A percentile compares a stretch with the other conserved stretches of the same genome.
Evolutionary conservation across 1,140 invertebrate genomes (phyloP).

Genomic region (Spodoptera frugiperda): DNA sequence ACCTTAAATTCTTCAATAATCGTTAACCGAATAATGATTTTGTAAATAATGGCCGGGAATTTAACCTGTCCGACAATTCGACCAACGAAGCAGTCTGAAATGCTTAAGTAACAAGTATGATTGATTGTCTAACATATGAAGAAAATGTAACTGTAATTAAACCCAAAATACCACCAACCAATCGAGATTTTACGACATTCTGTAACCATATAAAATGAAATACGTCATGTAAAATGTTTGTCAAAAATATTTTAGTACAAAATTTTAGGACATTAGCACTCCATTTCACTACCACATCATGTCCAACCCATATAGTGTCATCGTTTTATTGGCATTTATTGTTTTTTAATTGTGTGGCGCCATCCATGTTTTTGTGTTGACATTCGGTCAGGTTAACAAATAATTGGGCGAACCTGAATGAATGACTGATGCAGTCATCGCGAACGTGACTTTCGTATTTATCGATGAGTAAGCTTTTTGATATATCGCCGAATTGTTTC

Average conservation of each 20-base stretch:
- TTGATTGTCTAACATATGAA: no score
- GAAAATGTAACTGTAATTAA: no score
- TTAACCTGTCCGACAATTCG: no score
- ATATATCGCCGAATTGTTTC: neutral
- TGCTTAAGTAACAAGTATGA: no score
- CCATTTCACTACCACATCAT: constrained; percentile 1
- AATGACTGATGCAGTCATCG: constrained; percentile 36
- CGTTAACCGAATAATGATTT: no score
- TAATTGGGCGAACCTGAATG: constrained; percentile 40
- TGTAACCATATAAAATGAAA: no score
- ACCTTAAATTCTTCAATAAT: no score
- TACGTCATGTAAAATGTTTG: neutral
- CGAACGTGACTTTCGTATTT: constrained; percentile 34
- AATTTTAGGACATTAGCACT: neutral
- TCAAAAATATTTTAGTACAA: neutral
- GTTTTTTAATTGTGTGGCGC: constrained; percentile 51
- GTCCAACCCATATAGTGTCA: constrained; percentile 63
- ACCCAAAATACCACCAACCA: no score
- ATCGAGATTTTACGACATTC: no score
- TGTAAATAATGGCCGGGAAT: no score
- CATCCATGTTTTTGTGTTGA: constrained; percentile 26
- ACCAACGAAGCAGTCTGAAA: no score
- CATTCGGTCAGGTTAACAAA: constrained; percentile 8
- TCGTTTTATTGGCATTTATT: constrained; percentile 61
- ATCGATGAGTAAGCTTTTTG: constrained; percentile 50